Conservation (phyloP, 2,113 vertebrate genomes). For the Melozone crissalis region DNA sequence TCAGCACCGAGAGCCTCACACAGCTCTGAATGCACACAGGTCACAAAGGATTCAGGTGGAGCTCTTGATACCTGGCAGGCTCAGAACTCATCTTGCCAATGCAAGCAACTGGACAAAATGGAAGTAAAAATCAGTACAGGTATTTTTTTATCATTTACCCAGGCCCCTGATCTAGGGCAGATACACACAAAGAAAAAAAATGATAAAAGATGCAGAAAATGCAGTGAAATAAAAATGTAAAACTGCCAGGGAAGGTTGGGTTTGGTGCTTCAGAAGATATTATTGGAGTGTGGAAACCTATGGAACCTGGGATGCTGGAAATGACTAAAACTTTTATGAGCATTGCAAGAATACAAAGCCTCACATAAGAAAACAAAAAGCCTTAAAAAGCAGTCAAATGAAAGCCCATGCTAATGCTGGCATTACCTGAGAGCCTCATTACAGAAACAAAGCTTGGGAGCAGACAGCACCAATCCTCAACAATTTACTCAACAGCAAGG, state of each 20-base stretch:
- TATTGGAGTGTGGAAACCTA: neutral
- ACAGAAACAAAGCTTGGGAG: neutral
- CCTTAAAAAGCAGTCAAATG: neutral
- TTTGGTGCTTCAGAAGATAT: neutral
- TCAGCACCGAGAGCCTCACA: rapidly evolving
- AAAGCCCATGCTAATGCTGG: neutral
- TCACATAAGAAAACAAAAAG: neutral
- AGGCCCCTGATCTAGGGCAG: neutral
- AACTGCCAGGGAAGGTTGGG: neutral
- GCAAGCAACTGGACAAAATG: neutral
- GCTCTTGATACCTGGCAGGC: neutral
- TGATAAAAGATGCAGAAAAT: neutral
- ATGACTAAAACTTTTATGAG: neutral
- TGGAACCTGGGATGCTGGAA: neutral
- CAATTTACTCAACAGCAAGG: neutral
- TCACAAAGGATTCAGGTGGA: neutral
- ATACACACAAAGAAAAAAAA: neutral
- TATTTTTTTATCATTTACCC: neutral
- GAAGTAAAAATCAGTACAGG: neutral
- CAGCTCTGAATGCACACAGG: neutral
- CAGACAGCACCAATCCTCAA: neutral
- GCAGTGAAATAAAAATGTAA: neutral
- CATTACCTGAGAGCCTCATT: neutral
- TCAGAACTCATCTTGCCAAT: neutral
- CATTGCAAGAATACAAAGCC: neutral